These are phyloP conservation scores for Chelon auratus DNA, from an alignment of 2,797 vertebrate species.

Conservation along the genomic window DNA sequence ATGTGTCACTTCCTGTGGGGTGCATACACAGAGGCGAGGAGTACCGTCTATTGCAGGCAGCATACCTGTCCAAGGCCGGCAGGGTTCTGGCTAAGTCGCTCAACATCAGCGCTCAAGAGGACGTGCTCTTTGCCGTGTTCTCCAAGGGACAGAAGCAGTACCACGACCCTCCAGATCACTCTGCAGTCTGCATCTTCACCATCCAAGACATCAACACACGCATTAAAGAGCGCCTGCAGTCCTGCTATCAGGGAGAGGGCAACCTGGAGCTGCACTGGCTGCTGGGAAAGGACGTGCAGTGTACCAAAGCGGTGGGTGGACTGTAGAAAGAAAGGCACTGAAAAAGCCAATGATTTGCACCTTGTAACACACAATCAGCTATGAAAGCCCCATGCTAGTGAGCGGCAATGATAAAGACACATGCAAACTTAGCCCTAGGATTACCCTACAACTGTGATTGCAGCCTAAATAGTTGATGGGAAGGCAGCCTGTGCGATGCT, in stretches of 20 bases:
- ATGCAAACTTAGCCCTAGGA: slow-evolving; percentile 33
- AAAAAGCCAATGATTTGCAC: neutral
- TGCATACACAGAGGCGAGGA: slow-evolving; percentile 91
- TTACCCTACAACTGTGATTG: slow-evolving; percentile 27
- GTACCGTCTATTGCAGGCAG: slow-evolving; percentile 95
- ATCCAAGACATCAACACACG: slow-evolving; percentile 91
- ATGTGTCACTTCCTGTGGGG: slow-evolving; percentile 96
- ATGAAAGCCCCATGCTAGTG: neutral
- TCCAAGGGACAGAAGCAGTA: slow-evolving; percentile 99
- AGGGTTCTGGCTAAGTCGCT: slow-evolving; percentile 90
- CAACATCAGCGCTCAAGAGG: slow-evolving; percentile 92
- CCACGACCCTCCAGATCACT: slow-evolving; percentile 92
- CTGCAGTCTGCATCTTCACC: slow-evolving; percentile 94
- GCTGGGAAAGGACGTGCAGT: slow-evolving; percentile 97
- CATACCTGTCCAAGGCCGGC: slow-evolving; percentile 93
- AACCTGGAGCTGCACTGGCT: slow-evolving; percentile 99
- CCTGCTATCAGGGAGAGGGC: slow-evolving; percentile 98
- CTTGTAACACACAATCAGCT: neutral
- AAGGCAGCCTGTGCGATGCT: slow-evolving; percentile 37
- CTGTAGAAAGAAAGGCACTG: neutral
- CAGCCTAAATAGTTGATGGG: slow-evolving; percentile 52
- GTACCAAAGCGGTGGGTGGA: slow-evolving; percentile 94
- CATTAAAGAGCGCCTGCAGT: slow-evolving; percentile 97
- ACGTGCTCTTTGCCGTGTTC: slow-evolving; percentile 96
- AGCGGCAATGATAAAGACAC: slow-evolving; percentile 12